phyloP scores from a whole-genome alignment of 2,113 vertebrate species.

The Percina caprodes region DNA sequence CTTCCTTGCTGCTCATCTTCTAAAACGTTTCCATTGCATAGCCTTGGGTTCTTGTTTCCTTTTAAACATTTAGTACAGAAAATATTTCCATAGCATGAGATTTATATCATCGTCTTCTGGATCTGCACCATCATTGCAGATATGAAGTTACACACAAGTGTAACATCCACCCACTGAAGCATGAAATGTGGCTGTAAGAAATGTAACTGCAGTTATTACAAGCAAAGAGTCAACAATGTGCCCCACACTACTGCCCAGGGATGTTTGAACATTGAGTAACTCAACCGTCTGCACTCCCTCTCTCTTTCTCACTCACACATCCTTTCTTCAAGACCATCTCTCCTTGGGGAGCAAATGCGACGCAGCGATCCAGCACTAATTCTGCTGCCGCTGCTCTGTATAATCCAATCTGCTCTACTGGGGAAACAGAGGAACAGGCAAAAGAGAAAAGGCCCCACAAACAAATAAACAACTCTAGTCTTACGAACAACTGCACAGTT shows the following conservation, averaged over 20 bases:
- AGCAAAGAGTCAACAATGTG: constrained; percentile 67
- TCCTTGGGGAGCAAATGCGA: constrained; percentile 72
- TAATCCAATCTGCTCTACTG: constrained; percentile 72
- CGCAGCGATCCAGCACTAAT: constrained; percentile 76
- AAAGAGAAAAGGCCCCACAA: constrained; percentile 39
- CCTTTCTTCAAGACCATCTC: constrained; percentile 64
- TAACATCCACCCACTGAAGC: constrained; percentile 44
- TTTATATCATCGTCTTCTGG: constrained; percentile 13
- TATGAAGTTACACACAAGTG: constrained; percentile 17
- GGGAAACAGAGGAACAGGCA: constrained; percentile 49
- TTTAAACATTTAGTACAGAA: constrained; percentile 1
- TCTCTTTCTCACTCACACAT: constrained; percentile 18
- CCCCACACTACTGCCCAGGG: constrained; percentile 56
- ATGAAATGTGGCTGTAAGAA: constrained; percentile 61
- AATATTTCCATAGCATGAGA: constrained; percentile 21
- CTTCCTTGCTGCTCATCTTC: neutral
- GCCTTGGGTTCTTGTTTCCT: constrained; percentile 8
- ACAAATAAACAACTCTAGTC: constrained; percentile 56
- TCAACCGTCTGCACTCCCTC: constrained; percentile 62
- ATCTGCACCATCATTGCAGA: constrained; percentile 27
- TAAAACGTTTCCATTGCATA: neutral
- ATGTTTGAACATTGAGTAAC: constrained; percentile 69
- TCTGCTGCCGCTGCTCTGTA: constrained; percentile 67
- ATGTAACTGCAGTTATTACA: constrained; percentile 69
- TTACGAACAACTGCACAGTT: constrained; percentile 24